Base-by-base conservation (phyloP, 2,113 vertebrate species). In the Channa argus region DNA sequence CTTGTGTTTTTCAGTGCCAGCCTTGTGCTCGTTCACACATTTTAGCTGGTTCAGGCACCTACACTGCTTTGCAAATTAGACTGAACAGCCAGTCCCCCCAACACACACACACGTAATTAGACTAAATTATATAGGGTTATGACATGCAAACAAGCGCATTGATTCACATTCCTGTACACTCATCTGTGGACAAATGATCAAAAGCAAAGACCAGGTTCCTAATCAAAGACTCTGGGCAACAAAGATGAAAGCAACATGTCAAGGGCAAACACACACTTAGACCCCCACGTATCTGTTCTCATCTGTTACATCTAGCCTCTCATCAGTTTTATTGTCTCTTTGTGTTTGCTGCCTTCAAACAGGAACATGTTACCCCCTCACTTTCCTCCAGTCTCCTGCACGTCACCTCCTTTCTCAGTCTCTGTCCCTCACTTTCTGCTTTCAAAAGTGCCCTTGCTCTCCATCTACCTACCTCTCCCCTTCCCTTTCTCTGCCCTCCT, bases 1-100 rank as follows among this genome's bases (percentile, higher is more conserved):
- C 24, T 71, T 62, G 37, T 58, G 39, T 72, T 63, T 82, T 45
- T 74, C 24, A 54, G 36, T 56, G 51, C 61, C 71, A 70, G 50
- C 63, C 67, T 11, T 38, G 56, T 39, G 76, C 77, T 88, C 75
- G 87, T 88, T 89, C 79, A 15, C 83, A 85, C 80, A 53, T 87
- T 75, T 65, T 71, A 65, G 50, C 66, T 68, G 33, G 6, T 82
- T 62, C 62, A 86, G 52, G 66, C 41, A 46, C 47, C 84, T 92
- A 73, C 85, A 15, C 86, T 87, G 82, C 83, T 85, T 85, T 44
- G 60, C 64, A 82, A 84, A 88, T 87, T 56, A 80, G 80, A 79
- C n/a, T 15, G 33, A 63, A 70, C 72, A 54, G 44, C 56, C 77
- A 79, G 46, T 53, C 37, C 47, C 61, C 38, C 51, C 24, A 11